These are phyloP conservation scores for Ashinkailepas kermadecensis DNA, from an alignment of 2,888 invertebrate species.

Conservation along the genomic window DNA sequence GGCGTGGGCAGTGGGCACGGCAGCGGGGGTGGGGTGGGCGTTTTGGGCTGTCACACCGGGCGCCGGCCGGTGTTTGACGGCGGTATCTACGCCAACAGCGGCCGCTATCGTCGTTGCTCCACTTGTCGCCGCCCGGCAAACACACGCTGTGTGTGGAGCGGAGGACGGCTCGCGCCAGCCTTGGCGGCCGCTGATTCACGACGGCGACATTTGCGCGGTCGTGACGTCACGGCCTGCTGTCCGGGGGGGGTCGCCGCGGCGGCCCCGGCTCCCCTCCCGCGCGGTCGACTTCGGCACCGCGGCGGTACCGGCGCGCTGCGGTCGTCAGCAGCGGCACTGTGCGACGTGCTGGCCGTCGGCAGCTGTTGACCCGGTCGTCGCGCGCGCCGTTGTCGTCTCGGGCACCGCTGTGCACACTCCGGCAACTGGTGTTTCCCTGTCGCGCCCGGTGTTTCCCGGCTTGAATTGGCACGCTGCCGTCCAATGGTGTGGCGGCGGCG, in stretches of 20 bases:
- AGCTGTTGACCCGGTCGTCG: not conserved
- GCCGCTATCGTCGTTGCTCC: not conserved
- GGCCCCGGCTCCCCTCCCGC: not conserved
- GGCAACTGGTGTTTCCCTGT: no score
- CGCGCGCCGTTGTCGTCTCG: not conserved
- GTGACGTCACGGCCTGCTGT: not conserved
- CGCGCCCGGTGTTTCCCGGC: no score
- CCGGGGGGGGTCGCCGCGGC: not conserved
- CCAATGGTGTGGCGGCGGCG: no score
- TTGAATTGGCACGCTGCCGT: no score
- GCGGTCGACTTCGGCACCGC: not conserved
- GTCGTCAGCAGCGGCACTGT: not conserved
- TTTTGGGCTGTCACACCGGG: not conserved
- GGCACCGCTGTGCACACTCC: not conserved
- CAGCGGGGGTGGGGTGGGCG: no score
- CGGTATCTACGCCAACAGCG: not conserved
- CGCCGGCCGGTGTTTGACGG: not conserved
- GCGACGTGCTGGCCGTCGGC: no score
- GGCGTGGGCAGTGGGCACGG: no score
- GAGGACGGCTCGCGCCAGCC: not conserved
- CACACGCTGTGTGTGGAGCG: not conserved
- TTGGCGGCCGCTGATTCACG: not conserved
- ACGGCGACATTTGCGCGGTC: not conserved
- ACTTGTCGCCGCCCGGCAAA: not conserved
- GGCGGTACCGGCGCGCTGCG: not conserved